Evolutionary conservation across 2,888 invertebrate genomes (phyloP).

Genomic region (Euproctis similis): DNA sequence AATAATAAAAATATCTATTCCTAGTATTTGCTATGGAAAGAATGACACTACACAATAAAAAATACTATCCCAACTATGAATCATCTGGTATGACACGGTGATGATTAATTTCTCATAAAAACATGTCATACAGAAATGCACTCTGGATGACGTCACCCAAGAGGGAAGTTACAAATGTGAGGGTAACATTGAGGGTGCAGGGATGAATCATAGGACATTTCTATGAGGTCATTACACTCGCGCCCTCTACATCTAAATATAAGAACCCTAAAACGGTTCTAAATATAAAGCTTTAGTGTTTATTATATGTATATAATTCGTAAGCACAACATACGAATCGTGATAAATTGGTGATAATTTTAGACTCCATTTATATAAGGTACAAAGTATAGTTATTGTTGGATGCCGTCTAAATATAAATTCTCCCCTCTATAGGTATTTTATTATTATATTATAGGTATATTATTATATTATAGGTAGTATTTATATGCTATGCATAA

Average conservation of each 20-base stretch:
- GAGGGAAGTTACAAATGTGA: conserved; percentile 48
- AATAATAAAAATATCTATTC: too few relatives aligned
- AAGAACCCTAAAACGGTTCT: conserved; percentile 38
- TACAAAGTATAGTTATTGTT: conserved; percentile 8
- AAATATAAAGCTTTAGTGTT: conserved; percentile 30
- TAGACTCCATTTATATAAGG: conserved; percentile 15
- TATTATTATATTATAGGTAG: background rate
- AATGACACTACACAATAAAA: too few relatives aligned
- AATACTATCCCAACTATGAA: conserved; percentile 44
- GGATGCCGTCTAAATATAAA: conserved; percentile 15
- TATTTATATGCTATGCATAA: too few relatives aligned
- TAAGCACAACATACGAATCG: conserved; percentile 18
- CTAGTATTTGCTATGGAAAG: too few relatives aligned
- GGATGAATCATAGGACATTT: conserved; percentile 70
- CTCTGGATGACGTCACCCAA: conserved; percentile 56
- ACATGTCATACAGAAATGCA: conserved; percentile 44
- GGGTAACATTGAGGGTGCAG: conserved; percentile 61
- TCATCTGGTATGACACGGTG: conserved; percentile 46
- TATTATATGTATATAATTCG: too few relatives aligned
- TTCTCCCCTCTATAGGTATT: too few relatives aligned
- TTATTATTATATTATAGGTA: too few relatives aligned
- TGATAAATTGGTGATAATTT: conserved; percentile 27
- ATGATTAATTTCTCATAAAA: conserved; percentile 48
- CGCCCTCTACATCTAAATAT: conserved; percentile 53
- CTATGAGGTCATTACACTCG: conserved; percentile 60